A percentile compares a stretch with the other conserved stretches of the same genome.
phyloP scores from a whole-genome alignment of 2,888 invertebrate genomes.

The Apotomis betuletana region DNA sequence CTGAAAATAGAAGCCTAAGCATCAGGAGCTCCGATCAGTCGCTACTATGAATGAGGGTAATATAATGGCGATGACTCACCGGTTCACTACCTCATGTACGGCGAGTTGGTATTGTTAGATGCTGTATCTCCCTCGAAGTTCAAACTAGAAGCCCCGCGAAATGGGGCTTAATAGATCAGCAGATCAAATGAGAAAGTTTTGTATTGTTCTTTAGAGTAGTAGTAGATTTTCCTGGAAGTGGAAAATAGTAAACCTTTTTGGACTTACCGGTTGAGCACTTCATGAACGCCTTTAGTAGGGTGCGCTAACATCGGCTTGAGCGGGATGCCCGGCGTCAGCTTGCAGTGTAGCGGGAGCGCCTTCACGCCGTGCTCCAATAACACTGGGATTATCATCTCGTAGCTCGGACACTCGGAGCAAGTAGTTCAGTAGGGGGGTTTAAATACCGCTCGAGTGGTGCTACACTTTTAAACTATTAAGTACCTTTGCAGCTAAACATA shows the following conservation, averaged over 20 bases:
- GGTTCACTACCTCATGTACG: constrained; percentile 90
- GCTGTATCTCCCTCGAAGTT: no score
- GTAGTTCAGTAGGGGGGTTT: constrained; percentile 81
- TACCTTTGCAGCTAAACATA: no score
- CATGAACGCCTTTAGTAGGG: constrained; percentile 96
- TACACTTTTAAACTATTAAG: no score
- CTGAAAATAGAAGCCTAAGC: no score
- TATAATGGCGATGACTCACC: no score
- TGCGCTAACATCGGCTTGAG: constrained; percentile 99
- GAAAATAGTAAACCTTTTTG: background rate
- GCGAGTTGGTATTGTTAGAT: constrained; percentile 71
- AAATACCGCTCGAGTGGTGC: no score
- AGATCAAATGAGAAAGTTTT: no score
- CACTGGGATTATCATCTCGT: constrained; percentile 91
- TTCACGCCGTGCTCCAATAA: constrained; percentile 90
- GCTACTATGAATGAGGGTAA: no score
- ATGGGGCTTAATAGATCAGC: no score
- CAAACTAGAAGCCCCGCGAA: no score
- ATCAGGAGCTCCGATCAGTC: constrained; percentile 66
- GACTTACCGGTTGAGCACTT: constrained; percentile 89
- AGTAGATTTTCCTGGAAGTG: background rate
- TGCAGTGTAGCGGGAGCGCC: constrained; percentile 90
- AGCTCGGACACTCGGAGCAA: constrained; percentile 98
- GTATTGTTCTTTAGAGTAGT: no score
- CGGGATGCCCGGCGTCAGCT: constrained; percentile 95